Conservation (phyloP, 2,113 vertebrate species). For the Athene cunicularia region DNA sequence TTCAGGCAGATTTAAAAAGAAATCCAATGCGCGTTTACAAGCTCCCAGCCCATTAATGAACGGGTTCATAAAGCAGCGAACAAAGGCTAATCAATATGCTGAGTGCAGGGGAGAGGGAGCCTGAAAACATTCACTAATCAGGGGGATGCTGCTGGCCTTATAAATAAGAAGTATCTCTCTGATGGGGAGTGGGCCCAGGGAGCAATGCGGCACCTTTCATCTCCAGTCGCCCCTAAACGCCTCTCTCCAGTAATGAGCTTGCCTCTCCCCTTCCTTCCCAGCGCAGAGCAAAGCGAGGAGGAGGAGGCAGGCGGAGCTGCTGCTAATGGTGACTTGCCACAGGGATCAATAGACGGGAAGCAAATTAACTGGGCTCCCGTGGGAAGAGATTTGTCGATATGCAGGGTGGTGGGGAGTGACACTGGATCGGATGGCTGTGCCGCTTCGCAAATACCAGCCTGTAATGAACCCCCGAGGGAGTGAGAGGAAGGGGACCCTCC, state of each 20-base stretch:
- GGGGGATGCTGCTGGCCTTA: background rate
- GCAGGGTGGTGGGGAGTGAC: background rate
- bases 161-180: background rate
- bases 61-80: conserved; percentile 53
- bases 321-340: conserved; percentile 55
- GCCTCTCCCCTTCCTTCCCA: background rate
- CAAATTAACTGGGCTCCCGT: conserved; percentile 57
- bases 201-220: conserved; percentile 38
- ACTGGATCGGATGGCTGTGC: background rate
- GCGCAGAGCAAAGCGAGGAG: background rate
- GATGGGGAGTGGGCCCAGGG: background rate
- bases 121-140: conserved; percentile 48
- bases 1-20: conserved; percentile 27
- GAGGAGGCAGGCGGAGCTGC: conserved; percentile 6
- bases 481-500: background rate
- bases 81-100: conserved; percentile 66
- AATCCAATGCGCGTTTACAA: conserved; percentile 54
- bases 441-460: conserved; percentile 4
- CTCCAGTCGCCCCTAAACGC: background rate
- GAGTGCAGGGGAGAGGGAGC: conserved; percentile 13
- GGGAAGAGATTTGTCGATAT: conserved; percentile 57
- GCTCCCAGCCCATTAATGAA: conserved; percentile 54
- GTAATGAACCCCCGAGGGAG: conserved; percentile 57
- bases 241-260: conserved; percentile 24
- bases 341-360: conserved; percentile 60